Evolutionary conservation across 2,797 vertebrate species (phyloP).

Genomic region (Acrossocheilus fasciatus): DNA sequence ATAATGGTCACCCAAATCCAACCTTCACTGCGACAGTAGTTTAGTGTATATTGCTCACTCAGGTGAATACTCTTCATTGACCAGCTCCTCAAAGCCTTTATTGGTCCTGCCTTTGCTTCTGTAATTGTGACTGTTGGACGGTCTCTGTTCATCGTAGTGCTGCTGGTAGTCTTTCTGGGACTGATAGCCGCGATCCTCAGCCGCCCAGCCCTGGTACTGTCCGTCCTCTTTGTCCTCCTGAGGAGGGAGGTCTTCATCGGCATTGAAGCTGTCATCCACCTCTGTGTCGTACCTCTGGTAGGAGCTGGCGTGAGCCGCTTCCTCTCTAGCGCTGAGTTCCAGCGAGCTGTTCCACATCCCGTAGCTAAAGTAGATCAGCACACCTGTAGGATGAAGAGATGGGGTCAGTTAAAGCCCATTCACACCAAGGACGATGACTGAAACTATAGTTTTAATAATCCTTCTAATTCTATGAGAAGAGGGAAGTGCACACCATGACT

Average conservation of each 20-base stretch:
- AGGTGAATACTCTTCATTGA: constrained; percentile 80
- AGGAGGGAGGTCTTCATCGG: constrained; percentile 76
- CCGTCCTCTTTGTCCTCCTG: constrained; percentile 71
- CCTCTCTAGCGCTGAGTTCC: constrained; percentile 88
- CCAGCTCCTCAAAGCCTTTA: constrained; percentile 78
- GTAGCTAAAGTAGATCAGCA: constrained; percentile 93
- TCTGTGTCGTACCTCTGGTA: constrained; percentile 94
- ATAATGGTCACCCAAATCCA: constrained; percentile 61
- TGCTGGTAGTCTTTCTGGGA: constrained; percentile 69
- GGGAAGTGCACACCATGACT: not conserved
- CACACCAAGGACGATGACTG: not conserved
- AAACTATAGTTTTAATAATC: not conserved
- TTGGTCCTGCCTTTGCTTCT: constrained; percentile 52
- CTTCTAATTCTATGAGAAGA: not conserved
- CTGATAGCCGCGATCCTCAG: constrained; percentile 84
- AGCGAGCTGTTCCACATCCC: constrained; percentile 97
- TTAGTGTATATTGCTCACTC: constrained; percentile 68
- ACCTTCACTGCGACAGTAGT: constrained; percentile 50
- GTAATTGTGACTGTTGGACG: constrained; percentile 18
- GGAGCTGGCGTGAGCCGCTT: constrained; percentile 91
- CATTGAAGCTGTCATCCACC: constrained; percentile 88
- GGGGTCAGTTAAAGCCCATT: not conserved
- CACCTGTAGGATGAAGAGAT: constrained; percentile 74
- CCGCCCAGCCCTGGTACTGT: constrained; percentile 86
- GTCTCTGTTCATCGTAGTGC: constrained; percentile 31